Evolutionary conservation across 2,113 vertebrate genomes (phyloP).

Genomic region (Pseudolaguvia tuberculata): DNA sequence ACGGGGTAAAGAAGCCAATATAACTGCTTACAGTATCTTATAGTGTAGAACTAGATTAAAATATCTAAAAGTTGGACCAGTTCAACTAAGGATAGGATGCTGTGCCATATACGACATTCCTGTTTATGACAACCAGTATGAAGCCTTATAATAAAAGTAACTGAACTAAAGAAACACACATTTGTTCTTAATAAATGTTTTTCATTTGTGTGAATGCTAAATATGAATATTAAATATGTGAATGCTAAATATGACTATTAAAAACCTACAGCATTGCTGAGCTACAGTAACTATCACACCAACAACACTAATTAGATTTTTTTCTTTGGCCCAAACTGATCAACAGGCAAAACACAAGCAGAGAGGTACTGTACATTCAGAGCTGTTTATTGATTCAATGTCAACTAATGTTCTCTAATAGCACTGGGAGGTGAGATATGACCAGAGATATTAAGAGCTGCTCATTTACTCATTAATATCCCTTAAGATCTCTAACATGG

Average conservation of each 20-base stretch:
- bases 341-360: conserved; percentile 21
- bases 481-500: background rate
- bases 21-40: conserved; percentile 41
- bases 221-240: background rate
- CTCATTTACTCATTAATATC: conserved; percentile 12
- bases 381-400: conserved; percentile 51
- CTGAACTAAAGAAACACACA: no score
- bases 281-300: background rate
- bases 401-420: conserved; percentile 66
- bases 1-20: conserved; percentile 45
- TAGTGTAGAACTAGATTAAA: background rate
- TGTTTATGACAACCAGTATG: conserved; percentile 37
- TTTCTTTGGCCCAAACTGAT: background rate
- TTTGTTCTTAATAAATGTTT: background rate
- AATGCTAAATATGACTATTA: background rate
- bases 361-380: conserved; percentile 39
- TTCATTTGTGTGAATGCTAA: no score
- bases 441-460: conserved; percentile 28
- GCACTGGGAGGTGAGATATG: conserved; percentile 66
- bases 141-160: conserved; percentile 50
- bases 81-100: conserved; percentile 15
- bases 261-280: conserved; percentile 9
- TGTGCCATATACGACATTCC: conserved; percentile 49
- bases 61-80: background rate
- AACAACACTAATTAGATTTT: background rate